These are phyloP conservation scores for Coremacera marginata DNA, from an alignment of 2,888 invertebrate genomes.

Conservation along the genomic window DNA sequence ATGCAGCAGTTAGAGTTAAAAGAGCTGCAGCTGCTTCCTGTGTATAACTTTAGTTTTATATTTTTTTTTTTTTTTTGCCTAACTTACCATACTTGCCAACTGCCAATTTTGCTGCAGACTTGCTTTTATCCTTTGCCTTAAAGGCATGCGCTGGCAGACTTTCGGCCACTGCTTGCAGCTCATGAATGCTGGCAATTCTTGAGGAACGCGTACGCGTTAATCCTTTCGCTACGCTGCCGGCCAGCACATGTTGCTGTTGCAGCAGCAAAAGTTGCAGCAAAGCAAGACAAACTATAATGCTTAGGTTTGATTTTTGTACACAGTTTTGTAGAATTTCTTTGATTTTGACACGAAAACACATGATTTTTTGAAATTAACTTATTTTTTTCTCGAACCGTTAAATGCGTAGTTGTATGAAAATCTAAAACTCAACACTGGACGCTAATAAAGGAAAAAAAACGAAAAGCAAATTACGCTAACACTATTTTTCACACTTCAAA, in stretches of 20 bases:
- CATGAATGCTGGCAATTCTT: slow-evolving; percentile 49
- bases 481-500: slow-evolving; percentile 4
- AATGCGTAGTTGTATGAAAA: slow-evolving; percentile 40
- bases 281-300: slow-evolving; percentile 34
- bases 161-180: slow-evolving; percentile 48
- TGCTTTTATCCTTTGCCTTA: slow-evolving; percentile 15
- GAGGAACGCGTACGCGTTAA: slow-evolving; percentile 49
- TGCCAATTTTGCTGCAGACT: slow-evolving; percentile 18
- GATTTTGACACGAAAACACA: slow-evolving; percentile 37
- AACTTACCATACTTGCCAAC: slow-evolving; percentile 45
- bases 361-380: slow-evolving; percentile 11
- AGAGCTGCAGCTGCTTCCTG: slow-evolving; percentile 40
- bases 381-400: slow-evolving; percentile 12
- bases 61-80: not conserved
- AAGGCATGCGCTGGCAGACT: slow-evolving; percentile 37
- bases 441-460: too few relatives aligned
- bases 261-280: slow-evolving; percentile 45
- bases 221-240: slow-evolving; percentile 48
- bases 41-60: slow-evolving; percentile 38
- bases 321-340: slow-evolving; percentile 30
- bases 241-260: slow-evolving; percentile 49
- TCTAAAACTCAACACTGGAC: not conserved
- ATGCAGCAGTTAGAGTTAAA: slow-evolving; percentile 61
- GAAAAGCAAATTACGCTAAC: not conserved
- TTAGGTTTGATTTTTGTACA: not conserved